Conservation (phyloP, 2,797 vertebrate species). For the Sitta carolinensis region DNA sequence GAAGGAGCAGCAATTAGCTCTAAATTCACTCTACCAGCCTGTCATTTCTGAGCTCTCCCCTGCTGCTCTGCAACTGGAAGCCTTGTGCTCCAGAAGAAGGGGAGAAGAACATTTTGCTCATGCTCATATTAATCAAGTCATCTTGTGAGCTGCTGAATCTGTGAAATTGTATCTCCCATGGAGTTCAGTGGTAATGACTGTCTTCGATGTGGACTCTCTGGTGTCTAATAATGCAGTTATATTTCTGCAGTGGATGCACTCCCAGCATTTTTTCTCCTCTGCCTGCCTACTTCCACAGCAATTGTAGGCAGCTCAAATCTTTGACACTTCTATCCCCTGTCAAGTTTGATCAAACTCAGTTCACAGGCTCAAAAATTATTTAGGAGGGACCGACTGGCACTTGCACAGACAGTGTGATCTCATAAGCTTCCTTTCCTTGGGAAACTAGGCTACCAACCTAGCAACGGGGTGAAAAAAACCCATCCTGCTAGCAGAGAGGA, state of each 20-base stretch:
- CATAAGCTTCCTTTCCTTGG: slow-evolving; percentile 20
- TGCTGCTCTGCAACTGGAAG: slow-evolving; percentile 1
- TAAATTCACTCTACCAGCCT: neutral
- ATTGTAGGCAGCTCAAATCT: neutral
- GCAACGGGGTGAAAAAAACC: neutral
- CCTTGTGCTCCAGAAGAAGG: neutral
- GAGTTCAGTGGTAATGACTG: neutral
- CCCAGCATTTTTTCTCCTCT: neutral
- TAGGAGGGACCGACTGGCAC: slow-evolving; percentile 29
- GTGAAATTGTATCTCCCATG: slow-evolving; percentile 10
- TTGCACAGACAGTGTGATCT: slow-evolving; percentile 50
- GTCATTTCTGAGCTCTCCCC: neutral
- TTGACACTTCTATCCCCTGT: neutral
- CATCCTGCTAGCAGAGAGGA: neutral
- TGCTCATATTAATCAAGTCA: neutral
- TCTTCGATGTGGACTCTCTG: neutral
- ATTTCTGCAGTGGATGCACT: neutral
- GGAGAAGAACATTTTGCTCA: slow-evolving; percentile 19
- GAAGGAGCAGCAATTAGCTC: slow-evolving; percentile 24
- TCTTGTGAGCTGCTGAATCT: slow-evolving; percentile 1
- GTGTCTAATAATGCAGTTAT: neutral
- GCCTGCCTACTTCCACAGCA: neutral
- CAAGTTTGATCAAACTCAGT: slow-evolving; percentile 11
- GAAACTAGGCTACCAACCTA: slow-evolving; percentile 52
- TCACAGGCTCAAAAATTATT: slow-evolving; percentile 40